Base-by-base conservation (phyloP, 2,888 invertebrate species). In the Nebria brevicollis region DNA sequence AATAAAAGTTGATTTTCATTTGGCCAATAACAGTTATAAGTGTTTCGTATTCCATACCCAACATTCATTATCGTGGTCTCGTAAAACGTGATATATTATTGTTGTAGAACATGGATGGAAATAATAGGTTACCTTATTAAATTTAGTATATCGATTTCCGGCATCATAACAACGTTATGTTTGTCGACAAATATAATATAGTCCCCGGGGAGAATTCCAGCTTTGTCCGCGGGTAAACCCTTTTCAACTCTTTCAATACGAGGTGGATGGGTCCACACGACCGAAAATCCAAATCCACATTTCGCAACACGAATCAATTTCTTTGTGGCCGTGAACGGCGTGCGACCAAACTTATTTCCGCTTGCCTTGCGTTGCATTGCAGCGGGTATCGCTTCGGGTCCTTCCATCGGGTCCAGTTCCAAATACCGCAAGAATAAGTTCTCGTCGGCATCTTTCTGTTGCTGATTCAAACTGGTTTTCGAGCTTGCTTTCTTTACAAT, bases 241-340 rank as follows among this genome's bases (percentile, higher is more conserved):
- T 94, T 93, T 82, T 96, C 96, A 13, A 96, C 95, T 82, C 96
- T 91, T 87, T 96, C 96, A 70, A 97, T 94, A 26, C 96, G 91
- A 3, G 96, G 96, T 0, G 96, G 96, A 86, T 95, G 93, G 6
- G 96, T 96, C 96, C 96, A 96, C 0, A 96, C 96, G 77, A 96
- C 94, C 5, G 96, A 96, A 89, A 96, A 96, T 15, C 96, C 96
- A 85, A 94, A 95, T 34, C 95, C 95, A n/a, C 87, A 86, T 84
- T 88, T 89, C 20, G 88, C 86, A 64, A 86, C 85, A 70, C 91
- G 87, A 8, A 88, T 88, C 83, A 94, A 88, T 82, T 89, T 88
- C 87, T 94, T 94, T 72, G 96, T 95, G 82, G 94, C 93, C 15
- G 96, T 96, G 86, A 96, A 96, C 0, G 96, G 96, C 1, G 96